These are phyloP conservation scores for Ornithoptera priamus DNA, from an alignment of 2,888 invertebrate species.

Conservation along the genomic window DNA sequence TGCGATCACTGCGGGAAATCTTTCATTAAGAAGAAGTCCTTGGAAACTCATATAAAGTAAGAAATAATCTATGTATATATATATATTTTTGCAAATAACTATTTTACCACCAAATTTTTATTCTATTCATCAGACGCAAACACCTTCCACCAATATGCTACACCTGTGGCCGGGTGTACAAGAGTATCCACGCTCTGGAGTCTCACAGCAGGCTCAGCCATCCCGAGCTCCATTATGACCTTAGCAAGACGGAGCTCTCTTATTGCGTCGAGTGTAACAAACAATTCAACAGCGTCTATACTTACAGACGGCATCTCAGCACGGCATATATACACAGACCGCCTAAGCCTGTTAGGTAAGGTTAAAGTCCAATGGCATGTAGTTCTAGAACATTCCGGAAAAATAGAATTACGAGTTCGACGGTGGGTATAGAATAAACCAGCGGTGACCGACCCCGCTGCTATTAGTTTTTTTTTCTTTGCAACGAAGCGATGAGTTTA, in stretches of 20 bases:
- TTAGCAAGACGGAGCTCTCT: constrained; percentile 41
- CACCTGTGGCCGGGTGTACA: constrained; percentile 40
- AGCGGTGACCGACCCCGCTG: no score
- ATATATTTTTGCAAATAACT: no score
- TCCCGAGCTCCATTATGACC: constrained; percentile 36
- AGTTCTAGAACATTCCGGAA: no score
- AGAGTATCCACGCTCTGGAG: constrained; percentile 34
- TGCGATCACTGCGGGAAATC: constrained; percentile 53
- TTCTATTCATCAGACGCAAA: constrained; percentile 36
- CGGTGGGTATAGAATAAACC: no score
- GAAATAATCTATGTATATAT: no score
- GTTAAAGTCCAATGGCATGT: background rate
- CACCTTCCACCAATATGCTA: constrained; percentile 47
- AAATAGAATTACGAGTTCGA: no score
- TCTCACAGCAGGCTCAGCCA: constrained; percentile 41
- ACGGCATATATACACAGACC: constrained; percentile 49
- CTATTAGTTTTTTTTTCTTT: no score
- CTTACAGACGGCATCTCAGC: constrained; percentile 51
- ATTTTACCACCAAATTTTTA: no score
- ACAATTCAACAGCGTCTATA: constrained; percentile 46
- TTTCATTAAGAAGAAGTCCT: constrained; percentile 37
- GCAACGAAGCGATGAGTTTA: no score
- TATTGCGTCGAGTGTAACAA: constrained; percentile 65
- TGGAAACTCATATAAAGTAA: constrained; percentile 52
- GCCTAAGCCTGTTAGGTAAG: constrained; percentile 42